Conservation (phyloP, 2,113 vertebrate species). For the Etheostoma spectabile region DNA sequence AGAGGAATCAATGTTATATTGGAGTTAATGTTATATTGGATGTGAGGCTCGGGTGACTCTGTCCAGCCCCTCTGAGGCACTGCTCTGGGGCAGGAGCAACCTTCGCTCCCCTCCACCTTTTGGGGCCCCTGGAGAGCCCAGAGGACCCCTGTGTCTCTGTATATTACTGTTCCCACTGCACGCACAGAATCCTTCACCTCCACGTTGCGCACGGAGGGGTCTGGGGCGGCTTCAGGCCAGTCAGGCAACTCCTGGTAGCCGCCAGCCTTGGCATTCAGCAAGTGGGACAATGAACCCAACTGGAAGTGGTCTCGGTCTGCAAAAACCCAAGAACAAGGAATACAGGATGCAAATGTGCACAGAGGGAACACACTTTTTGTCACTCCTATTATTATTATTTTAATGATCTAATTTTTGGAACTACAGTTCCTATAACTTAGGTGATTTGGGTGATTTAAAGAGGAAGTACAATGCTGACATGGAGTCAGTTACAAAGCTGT, state of each 20-base stretch:
- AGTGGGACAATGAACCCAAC: constrained; percentile 95
- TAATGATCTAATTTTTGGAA: neutral
- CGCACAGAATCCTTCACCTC: constrained; percentile 94
- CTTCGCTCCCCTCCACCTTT: constrained; percentile 59
- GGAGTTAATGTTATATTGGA: constrained; percentile 54
- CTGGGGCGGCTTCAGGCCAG: constrained; percentile 95
- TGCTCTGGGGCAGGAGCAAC: constrained; percentile 69
- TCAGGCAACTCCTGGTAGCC: constrained; percentile 98
- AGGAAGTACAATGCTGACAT: no score
- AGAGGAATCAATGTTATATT: constrained; percentile 63
- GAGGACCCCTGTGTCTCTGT: constrained; percentile 78
- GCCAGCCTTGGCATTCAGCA: constrained; percentile 95
- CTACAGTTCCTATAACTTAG: no score
- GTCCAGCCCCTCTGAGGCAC: constrained; percentile 66
- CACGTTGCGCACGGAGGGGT: constrained; percentile 98
- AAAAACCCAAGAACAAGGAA: constrained; percentile 1
- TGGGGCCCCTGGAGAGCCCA: constrained; percentile 58
- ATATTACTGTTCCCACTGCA: constrained; percentile 87
- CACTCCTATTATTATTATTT: neutral
- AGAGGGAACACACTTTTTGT: neutral
- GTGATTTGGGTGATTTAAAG: no score
- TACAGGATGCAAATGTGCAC: neutral
- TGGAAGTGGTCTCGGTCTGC: constrained; percentile 98
- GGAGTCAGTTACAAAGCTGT: no score
- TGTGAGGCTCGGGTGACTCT: constrained; percentile 49